phyloP scores from a whole-genome alignment of 1,140 invertebrate species.

The Maconellicoccus hirsutus region DNA sequence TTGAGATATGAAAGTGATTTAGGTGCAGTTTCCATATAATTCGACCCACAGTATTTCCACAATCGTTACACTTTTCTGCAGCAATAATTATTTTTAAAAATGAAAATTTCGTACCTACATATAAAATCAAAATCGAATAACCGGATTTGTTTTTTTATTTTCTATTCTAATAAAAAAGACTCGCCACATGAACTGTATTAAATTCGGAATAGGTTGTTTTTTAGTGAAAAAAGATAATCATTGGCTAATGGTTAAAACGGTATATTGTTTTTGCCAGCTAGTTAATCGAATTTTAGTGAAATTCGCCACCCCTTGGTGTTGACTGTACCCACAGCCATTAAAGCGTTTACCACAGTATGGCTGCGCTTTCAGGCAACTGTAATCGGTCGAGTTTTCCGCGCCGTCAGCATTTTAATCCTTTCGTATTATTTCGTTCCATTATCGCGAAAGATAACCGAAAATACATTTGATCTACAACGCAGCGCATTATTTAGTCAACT shows the following conservation, averaged over 20 bases:
- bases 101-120: no score
- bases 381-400: slow-evolving; percentile 7
- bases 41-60: no score
- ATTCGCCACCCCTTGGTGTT: background rate
- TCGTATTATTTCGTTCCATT: slow-evolving; percentile 9
- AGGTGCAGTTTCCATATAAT: no score
- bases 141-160: no score
- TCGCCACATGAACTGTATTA: no score
- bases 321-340: background rate
- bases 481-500: background rate
- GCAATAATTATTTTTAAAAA: no score
- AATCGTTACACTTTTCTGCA: no score
- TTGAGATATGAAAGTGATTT: no score
- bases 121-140: no score
- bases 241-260: background rate
- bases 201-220: no score
- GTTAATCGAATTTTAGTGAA: background rate
- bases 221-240: no score
- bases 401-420: background rate
- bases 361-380: background rate
- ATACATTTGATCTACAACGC: slow-evolving; percentile 9
- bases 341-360: background rate
- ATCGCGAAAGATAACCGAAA: background rate
- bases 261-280: background rate
- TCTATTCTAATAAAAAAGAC: no score